phyloP scores from a whole-genome alignment of 1,140 invertebrate genomes.

The Caerostris darwini region DNA sequence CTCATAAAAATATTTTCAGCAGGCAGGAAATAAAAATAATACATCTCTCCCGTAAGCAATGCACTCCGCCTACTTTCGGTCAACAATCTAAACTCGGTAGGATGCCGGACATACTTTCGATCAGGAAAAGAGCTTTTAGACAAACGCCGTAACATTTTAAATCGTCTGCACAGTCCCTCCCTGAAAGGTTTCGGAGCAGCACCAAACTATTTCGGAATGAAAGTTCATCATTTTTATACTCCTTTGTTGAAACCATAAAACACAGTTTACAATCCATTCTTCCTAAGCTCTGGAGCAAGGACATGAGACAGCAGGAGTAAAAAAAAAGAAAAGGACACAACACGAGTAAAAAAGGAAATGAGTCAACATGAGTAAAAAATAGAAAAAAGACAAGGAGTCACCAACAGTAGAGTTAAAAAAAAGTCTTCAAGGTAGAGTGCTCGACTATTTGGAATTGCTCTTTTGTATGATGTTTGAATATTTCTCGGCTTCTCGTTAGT shows the following conservation, averaged over 20 bases:
- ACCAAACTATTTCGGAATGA: not conserved
- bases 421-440: too few species aligned
- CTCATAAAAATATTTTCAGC: not conserved
- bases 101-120: not conserved
- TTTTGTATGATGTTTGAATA: not conserved
- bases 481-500: not conserved
- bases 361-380: too few species aligned
- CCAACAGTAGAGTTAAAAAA: too few species aligned
- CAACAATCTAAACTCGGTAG: not conserved
- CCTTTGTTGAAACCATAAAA: too few species aligned
- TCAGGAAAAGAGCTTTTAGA: not conserved
- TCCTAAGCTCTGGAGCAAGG: too few species aligned
- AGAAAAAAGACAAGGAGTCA: too few species aligned
- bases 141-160: conserved; percentile 9
- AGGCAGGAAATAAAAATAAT: not conserved
- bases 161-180: not conserved
- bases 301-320: too few species aligned
- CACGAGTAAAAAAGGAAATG: too few species aligned
- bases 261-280: too few species aligned
- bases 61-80: not conserved
- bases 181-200: not conserved
- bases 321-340: too few species aligned
- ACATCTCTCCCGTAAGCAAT: not conserved
- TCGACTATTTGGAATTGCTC: not conserved
- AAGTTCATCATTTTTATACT: too few species aligned